These are phyloP conservation scores for Cosmopolites sordidus DNA, from an alignment of 2,888 invertebrate species.

Conservation along the genomic window DNA sequence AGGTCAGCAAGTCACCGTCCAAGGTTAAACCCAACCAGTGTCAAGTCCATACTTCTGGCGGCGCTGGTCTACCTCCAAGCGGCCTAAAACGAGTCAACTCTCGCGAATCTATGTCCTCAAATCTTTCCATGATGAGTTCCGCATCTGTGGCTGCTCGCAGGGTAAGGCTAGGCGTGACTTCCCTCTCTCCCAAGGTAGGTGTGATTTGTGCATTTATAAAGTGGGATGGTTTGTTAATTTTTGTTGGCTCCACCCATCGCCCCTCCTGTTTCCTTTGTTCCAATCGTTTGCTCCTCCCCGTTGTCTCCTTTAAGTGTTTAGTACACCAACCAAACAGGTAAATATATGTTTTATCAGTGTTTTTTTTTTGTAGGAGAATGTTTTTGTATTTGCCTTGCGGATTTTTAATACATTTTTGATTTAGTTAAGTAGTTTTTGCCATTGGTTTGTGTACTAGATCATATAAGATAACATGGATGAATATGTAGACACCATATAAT, in stretches of 20 bases:
- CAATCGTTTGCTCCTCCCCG: neutral
- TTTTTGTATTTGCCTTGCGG: no score
- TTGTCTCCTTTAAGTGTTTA: no score
- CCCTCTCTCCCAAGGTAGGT: slow-evolving; percentile 62
- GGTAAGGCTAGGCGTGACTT: slow-evolving; percentile 74
- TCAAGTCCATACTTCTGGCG: slow-evolving; percentile 56
- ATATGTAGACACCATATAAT: neutral
- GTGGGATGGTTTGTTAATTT: neutral
- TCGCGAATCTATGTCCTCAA: slow-evolving; percentile 74
- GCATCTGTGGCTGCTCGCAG: slow-evolving; percentile 52
- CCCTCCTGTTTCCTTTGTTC: neutral
- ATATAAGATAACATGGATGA: neutral
- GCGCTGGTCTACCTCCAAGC: slow-evolving; percentile 37
- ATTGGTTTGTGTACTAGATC: slow-evolving; percentile 12
- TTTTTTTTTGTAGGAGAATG: no score
- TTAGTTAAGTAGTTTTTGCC: slow-evolving; percentile 3
- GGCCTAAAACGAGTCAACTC: slow-evolving; percentile 73
- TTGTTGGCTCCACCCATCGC: neutral
- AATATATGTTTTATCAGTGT: no score
- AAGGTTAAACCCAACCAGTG: slow-evolving; percentile 62
- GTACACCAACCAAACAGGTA: slow-evolving; percentile 37
- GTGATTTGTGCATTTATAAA: neutral
- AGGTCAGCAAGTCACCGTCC: slow-evolving; percentile 82
- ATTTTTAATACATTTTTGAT: no score
- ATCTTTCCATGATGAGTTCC: slow-evolving; percentile 46